Percentiles rank a stretch among this genome's conserved stretches.
These are phyloP conservation scores for Anastrepha obliqua DNA, from an alignment of 1,140 invertebrate genomes.

Conservation along the genomic window DNA sequence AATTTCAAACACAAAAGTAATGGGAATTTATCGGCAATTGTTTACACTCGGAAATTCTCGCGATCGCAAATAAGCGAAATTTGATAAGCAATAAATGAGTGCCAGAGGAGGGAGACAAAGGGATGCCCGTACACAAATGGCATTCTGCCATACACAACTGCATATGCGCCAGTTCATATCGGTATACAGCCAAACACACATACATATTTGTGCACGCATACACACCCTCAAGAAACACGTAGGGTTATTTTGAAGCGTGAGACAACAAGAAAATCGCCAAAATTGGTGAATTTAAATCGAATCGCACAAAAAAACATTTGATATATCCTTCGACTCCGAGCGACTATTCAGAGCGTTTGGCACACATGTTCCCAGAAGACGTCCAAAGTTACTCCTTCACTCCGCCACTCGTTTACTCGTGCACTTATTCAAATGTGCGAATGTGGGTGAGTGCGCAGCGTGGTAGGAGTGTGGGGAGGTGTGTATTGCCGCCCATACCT, in stretches of 20 bases:
- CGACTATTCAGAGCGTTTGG: conserved; percentile 33
- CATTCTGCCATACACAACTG: no score
- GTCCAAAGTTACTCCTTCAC: conserved; percentile 2
- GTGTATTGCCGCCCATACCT: not conserved
- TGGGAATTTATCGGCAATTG: conserved; percentile 55
- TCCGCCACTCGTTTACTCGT: not conserved
- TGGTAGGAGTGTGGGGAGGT: not conserved
- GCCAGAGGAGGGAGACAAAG: not conserved
- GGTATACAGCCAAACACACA: not conserved
- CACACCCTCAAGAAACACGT: not conserved
- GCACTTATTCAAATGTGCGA: not conserved
- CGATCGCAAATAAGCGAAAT: conserved; percentile 35
- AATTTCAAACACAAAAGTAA: conserved; percentile 53
- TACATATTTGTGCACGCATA: not conserved
- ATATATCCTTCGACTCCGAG: not conserved
- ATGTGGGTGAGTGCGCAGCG: not conserved
- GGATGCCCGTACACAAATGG: not conserved
- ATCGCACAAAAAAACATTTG: not conserved
- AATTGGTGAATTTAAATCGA: not conserved
- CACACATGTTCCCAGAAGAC: conserved; percentile 45
- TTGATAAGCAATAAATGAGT: conserved; percentile 30
- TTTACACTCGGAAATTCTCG: conserved; percentile 55
- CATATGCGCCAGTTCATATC: no score
- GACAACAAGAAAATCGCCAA: not conserved
- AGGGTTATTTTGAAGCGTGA: no score